Evolutionary conservation across 2,888 invertebrate species (phyloP).

Genomic region (Plebejus argus): DNA sequence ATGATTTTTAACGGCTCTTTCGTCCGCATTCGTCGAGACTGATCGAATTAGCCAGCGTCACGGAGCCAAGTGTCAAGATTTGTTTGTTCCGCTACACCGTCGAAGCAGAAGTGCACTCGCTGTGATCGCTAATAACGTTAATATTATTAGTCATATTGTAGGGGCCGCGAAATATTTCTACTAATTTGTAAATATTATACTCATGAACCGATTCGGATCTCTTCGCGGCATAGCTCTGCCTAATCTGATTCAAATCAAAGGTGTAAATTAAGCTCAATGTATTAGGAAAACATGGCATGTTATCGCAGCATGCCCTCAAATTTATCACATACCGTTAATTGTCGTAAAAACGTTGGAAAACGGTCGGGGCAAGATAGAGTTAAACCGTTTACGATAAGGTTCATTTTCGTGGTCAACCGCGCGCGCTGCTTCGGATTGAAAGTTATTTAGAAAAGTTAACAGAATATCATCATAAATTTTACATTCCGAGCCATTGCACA

Average conservation of each 20-base stretch:
- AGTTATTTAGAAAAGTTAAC: conserved; percentile 64
- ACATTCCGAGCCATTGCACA: conserved; percentile 64
- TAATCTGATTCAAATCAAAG: conserved; percentile 36
- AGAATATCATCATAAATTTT: conserved; percentile 63
- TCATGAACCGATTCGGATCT: not conserved
- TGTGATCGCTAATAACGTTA: conserved; percentile 70
- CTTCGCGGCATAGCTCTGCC: not conserved
- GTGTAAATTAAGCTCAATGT: conserved; percentile 30
- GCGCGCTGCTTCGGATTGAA: conserved; percentile 60
- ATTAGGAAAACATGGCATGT: conserved; percentile 40
- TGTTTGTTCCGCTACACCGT: conserved; percentile 55
- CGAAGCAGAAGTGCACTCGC: conserved; percentile 51
- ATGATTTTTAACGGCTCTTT: conserved; percentile 41
- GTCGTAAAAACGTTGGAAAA: conserved; percentile 41
- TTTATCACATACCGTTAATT: conserved; percentile 45
- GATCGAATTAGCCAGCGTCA: conserved; percentile 55
- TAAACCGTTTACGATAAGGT: conserved; percentile 40
- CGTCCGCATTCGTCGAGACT: conserved; percentile 51
- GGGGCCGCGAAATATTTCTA: conserved; percentile 46
- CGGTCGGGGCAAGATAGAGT: conserved; percentile 38
- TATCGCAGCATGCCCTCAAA: conserved; percentile 38
- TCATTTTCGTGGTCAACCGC: conserved; percentile 40
- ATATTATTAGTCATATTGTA: conserved; percentile 56
- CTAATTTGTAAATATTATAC: conserved; percentile 28
- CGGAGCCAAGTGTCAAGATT: conserved; percentile 67